A percentile compares a stretch with the other conserved stretches of the same genome.
Conservation (phyloP, 2,888 invertebrate species). For the Cyclophora punctaria region DNA sequence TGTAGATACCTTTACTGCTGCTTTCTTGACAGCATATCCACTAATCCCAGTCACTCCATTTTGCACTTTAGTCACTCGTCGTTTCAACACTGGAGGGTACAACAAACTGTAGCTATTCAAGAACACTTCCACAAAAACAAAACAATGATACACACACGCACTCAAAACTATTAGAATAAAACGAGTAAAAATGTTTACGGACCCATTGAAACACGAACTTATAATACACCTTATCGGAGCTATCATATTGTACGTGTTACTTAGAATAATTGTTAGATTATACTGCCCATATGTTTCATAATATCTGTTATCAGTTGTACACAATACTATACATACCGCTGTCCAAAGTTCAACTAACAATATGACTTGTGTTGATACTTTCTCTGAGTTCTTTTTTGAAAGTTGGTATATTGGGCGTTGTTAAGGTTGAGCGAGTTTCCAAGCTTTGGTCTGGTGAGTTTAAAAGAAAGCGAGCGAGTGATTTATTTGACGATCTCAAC, state of each 20-base stretch:
- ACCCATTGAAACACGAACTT: constrained; percentile 39
- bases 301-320: neutral
- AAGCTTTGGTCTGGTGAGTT: no score
- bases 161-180: constrained; percentile 47
- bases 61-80: constrained; percentile 27
- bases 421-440: no score
- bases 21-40: constrained; percentile 23
- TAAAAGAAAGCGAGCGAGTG: no score
- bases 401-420: no score
- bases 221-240: constrained; percentile 26
- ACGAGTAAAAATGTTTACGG: constrained; percentile 44
- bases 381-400: no score
- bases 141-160: constrained; percentile 52
- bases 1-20: constrained; percentile 40
- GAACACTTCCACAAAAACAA: constrained; percentile 57
- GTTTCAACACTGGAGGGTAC: constrained; percentile 51
- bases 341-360: neutral
- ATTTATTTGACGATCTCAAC: no score
- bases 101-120: constrained; percentile 51
- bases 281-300: neutral
- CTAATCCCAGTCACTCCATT: constrained; percentile 19
- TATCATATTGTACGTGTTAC: constrained; percentile 31
- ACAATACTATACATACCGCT: neutral
- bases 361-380: neutral
- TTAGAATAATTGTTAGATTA: constrained; percentile 5